Evolutionary conservation across 2,113 vertebrate genomes (phyloP), one percentile per base, ranked within the genome.

Genomic region (Perca schrenkii): DNA sequence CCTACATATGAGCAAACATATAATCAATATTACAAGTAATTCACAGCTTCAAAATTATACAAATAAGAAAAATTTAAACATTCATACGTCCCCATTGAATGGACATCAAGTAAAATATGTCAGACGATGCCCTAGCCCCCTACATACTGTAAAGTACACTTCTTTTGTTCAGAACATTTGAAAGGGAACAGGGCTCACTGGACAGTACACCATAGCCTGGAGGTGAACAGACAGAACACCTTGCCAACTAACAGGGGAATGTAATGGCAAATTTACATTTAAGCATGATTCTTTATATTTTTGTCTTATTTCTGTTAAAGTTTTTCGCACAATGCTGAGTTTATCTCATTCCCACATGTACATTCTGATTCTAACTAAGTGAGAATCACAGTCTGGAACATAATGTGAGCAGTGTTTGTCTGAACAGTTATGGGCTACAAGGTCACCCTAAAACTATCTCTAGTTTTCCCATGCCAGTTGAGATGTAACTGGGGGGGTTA

Each of bases 41-140:
- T 95, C 93, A 95, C 94, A 95, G 92, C 88, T 94, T 94, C 61
- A 80, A 94, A 94, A 93, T 85, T 81, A 92, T 84, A 86, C 62
- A 72, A 73, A 80, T 67, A 65, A 82, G 63, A 74, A 63, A 84
- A 71, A 15, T 31, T 50, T 74, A 17, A 78, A 79, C 61, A 87
- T 77, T 80, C 54, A 81, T 85, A 80, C 89, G 88, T 86, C 91
- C 77, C 88, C 77, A 89, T 75, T 88, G 79, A 84, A 74, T 47
- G 57, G 69, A 66, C 34, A 69, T 60, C 46, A 66, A 46, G 83
- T 79, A 36, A 73, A 74, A 67, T 36, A 47, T 69, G 80, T 54
- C 52, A 72, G 47, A 57, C 73, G 65, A 77, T 68, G 36, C 52
- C 73, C 49, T 77, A 28, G 50, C 50, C 50, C 70, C 75, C 50